Evolutionary conservation across 2,113 vertebrate species (phyloP).

Genomic region (Lepus europaeus): DNA sequence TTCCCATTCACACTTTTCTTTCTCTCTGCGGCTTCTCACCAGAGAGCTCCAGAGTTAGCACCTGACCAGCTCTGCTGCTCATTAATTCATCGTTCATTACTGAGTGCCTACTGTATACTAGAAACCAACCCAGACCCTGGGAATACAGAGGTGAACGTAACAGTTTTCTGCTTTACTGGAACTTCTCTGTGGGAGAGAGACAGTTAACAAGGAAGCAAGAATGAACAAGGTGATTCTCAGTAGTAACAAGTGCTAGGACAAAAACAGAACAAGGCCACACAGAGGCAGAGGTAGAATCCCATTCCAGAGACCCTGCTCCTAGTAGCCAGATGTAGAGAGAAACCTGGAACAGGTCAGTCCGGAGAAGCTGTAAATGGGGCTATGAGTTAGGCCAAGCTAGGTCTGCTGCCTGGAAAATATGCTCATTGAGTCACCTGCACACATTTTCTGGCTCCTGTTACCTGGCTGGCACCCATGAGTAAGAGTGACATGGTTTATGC

Average conservation of each 20-base stretch:
- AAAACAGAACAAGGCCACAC: constrained; percentile 22
- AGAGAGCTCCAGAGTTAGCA: background rate
- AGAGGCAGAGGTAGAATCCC: constrained; percentile 21
- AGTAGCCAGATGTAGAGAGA: background rate
- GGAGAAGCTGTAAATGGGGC: background rate
- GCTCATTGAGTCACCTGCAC: constrained; percentile 6
- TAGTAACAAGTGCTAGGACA: background rate
- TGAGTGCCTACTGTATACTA: background rate
- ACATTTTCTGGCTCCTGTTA: background rate
- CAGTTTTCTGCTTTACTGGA: constrained; percentile 7
- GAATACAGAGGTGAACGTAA: background rate
- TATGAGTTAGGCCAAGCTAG: background rate
- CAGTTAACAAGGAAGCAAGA: constrained; percentile 29
- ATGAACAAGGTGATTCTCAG: background rate
- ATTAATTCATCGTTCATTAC: background rate
- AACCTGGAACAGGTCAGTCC: background rate
- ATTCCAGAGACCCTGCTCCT: background rate
- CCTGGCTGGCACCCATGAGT: background rate
- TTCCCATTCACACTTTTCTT: background rate
- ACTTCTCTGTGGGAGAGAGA: background rate
- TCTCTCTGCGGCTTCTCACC: background rate
- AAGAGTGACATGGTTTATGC: background rate
- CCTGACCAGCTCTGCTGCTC: background rate
- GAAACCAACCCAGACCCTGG: background rate
- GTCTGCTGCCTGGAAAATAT: background rate